Evolutionary conservation across 2,113 vertebrate species (phyloP).

Genomic region (Mus spicilegus): DNA sequence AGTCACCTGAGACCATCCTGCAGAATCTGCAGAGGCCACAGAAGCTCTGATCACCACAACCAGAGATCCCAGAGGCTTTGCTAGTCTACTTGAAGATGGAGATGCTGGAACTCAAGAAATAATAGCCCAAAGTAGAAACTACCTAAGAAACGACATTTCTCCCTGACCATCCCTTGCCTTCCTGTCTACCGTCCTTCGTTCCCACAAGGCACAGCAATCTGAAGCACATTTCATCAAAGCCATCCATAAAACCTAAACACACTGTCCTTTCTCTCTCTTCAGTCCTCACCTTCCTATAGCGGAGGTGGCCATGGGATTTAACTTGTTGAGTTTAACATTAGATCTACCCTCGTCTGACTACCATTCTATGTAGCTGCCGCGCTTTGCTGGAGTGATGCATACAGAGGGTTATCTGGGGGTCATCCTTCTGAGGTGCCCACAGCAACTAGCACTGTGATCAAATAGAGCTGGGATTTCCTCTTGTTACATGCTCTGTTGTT

Average conservation of each 20-base stretch:
- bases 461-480: neutral
- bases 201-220: neutral
- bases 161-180: neutral
- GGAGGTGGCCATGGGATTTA: neutral
- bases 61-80: neutral
- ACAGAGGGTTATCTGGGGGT: neutral
- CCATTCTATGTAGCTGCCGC: neutral
- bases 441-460: neutral
- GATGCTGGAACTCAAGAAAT: neutral
- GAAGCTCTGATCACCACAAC: neutral
- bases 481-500: neutral
- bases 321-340: neutral
- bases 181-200: neutral
- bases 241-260: neutral
- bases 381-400: neutral
- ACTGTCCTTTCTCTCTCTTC: no score
- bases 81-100: neutral
- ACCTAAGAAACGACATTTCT: neutral
- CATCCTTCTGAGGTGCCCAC: neutral
- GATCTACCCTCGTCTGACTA: neutral
- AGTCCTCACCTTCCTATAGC: neutral
- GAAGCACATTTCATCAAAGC: neutral
- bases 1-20: neutral
- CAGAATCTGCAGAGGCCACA: neutral
- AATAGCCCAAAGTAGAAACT: neutral